These are phyloP conservation scores for Oncopeltus fasciatus DNA, from an alignment of 1,140 invertebrate genomes.

Conservation along the genomic window DNA sequence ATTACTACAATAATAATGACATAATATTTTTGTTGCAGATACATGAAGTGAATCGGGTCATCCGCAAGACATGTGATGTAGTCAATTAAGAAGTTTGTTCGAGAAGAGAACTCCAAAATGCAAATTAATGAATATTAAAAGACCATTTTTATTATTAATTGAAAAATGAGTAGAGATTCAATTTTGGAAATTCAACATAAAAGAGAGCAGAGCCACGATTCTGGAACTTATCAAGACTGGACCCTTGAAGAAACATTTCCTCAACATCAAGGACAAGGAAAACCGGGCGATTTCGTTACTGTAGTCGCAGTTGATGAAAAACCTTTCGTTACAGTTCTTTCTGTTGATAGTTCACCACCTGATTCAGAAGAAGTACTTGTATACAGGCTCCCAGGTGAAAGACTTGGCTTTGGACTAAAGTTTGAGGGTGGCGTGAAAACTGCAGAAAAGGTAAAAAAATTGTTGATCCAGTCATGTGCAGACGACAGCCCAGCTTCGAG, in stretches of 20 bases:
- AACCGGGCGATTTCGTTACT: slow-evolving; percentile 37
- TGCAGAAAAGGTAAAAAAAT: slow-evolving; percentile 48
- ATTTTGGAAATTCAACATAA: slow-evolving; percentile 24
- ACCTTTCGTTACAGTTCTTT: slow-evolving; percentile 34
- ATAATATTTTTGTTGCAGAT: too few species aligned
- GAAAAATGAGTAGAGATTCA: slow-evolving; percentile 3
- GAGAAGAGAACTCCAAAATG: too few species aligned
- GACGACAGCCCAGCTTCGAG: slow-evolving; percentile 72
- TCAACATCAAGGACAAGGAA: not conserved
- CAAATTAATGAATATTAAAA: too few species aligned
- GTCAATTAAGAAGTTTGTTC: too few species aligned
- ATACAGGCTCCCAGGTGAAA: slow-evolving; percentile 71
- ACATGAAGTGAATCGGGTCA: too few species aligned
- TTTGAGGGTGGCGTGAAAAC: slow-evolving; percentile 77
- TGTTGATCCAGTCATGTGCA: slow-evolving; percentile 80
- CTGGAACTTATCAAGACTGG: slow-evolving; percentile 28
- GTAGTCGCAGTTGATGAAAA: slow-evolving; percentile 48
- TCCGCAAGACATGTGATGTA: too few species aligned
- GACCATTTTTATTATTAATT: too few species aligned
- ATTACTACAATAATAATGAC: too few species aligned
- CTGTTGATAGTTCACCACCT: slow-evolving; percentile 25
- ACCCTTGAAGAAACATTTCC: slow-evolving; percentile 19
- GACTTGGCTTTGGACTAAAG: slow-evolving; percentile 76
- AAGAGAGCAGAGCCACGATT: slow-evolving; percentile 26
- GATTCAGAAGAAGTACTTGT: slow-evolving; percentile 58